These are phyloP conservation scores for Neodiprion fabricii DNA, from an alignment of 1,140 invertebrate species.

Conservation along the genomic window DNA sequence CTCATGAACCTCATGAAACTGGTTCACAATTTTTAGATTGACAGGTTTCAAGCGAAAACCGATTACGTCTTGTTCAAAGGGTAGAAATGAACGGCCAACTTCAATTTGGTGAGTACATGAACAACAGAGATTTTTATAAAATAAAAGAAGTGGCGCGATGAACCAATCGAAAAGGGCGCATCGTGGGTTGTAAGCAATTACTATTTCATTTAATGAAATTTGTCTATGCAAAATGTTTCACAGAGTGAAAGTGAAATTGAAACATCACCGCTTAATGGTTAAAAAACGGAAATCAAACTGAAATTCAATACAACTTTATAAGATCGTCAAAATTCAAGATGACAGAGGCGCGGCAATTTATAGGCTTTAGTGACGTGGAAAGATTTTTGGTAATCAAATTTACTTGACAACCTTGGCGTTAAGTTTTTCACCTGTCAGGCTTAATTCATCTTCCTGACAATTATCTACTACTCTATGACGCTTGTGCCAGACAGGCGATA, in stretches of 20 bases:
- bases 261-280: not conserved
- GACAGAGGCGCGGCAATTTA: constrained; percentile 5
- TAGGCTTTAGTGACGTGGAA: not conserved
- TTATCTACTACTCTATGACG: not conserved
- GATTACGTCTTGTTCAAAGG: not conserved
- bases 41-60: not conserved
- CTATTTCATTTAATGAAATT: not conserved
- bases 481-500: not conserved
- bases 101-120: not conserved
- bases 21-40: not conserved
- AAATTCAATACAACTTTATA: not conserved
- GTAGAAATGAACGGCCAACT: constrained; percentile 3
- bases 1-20: constrained; percentile 1
- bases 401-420: not conserved
- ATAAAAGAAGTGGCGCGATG: not conserved
- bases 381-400: constrained; percentile 8
- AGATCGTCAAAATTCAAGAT: not conserved
- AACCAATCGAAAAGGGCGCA: not conserved
- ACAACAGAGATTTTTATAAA: not conserved
- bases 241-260: constrained; percentile 8
- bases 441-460: not conserved
- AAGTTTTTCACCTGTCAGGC: not conserved
- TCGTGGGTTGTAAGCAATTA: not conserved
- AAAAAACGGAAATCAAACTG: not conserved
- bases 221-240: not conserved